phyloP scores from a whole-genome alignment of 2,113 vertebrate species.

The Prionailurus viverrinus region DNA sequence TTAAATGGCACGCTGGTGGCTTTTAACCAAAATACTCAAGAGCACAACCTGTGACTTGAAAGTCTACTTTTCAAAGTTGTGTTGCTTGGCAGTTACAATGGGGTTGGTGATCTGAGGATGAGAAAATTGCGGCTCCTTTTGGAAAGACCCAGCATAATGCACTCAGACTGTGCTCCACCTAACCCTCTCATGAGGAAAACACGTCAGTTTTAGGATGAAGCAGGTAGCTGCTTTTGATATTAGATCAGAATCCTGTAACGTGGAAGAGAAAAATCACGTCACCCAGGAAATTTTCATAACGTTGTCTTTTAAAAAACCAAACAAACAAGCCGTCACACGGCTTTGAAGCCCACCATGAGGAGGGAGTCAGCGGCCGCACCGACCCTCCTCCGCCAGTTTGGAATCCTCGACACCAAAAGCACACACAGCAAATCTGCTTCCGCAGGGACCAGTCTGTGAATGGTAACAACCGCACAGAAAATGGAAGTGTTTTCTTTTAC shows the following conservation, averaged over 20 bases:
- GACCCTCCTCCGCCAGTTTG: not conserved
- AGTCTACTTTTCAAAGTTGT: constrained; percentile 39
- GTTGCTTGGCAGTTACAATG: not conserved
- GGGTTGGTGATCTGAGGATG: not conserved
- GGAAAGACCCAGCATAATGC: constrained; percentile 8
- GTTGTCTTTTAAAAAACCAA: constrained; percentile 31
- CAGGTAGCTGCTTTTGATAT: not conserved
- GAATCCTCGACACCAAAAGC: constrained; percentile 16
- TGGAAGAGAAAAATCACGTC: constrained; percentile 22
- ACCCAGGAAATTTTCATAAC: constrained; percentile 36
- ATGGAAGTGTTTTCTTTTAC: constrained; percentile 69
- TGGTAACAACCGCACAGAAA: constrained; percentile 24
- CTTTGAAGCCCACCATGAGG: constrained; percentile 19
- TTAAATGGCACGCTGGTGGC: not conserved
- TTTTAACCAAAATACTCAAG: not conserved
- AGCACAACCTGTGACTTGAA: constrained; percentile 9
- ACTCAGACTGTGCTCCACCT: not conserved
- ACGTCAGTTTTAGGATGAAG: not conserved
- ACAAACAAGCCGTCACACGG: constrained; percentile 9
- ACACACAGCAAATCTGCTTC: constrained; percentile 28
- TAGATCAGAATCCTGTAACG: constrained; percentile 39
- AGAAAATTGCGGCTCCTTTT: not conserved
- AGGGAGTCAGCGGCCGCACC: constrained; percentile 30
- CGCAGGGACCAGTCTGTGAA: constrained; percentile 43
- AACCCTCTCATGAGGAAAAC: not conserved